Conservation (phyloP, 2,888 invertebrate genomes). For the Archips crataeganus region DNA sequence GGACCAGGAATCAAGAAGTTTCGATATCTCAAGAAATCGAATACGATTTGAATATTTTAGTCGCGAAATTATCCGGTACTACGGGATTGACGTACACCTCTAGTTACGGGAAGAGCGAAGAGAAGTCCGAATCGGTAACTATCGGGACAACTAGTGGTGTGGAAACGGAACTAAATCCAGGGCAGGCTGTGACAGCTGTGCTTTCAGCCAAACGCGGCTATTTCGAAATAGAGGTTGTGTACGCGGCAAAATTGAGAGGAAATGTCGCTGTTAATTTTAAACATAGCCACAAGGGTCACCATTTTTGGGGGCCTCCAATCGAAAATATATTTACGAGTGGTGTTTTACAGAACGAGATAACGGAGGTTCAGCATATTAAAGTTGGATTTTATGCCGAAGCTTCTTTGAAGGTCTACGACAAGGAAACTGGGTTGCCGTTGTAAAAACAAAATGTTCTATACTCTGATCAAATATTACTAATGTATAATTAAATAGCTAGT, state of each 20-base stretch:
- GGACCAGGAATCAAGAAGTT: conserved; percentile 62
- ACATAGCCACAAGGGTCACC: conserved; percentile 59
- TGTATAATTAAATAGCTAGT: too few species aligned
- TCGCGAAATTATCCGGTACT: conserved; percentile 61
- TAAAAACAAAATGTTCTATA: conserved; percentile 43
- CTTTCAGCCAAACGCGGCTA: conserved; percentile 64
- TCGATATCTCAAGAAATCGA: conserved; percentile 65
- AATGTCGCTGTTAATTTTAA: conserved; percentile 70
- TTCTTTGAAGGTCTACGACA: conserved; percentile 67
- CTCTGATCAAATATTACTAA: too few species aligned
- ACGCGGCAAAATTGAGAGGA: conserved; percentile 62
- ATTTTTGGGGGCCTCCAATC: conserved; percentile 69
- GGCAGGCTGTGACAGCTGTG: conserved; percentile 65
- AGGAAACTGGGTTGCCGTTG: conserved; percentile 57
- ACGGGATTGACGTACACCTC: conserved; percentile 65
- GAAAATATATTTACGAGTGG: conserved; percentile 61
- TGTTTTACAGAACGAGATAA: conserved; percentile 58
- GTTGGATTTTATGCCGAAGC: conserved; percentile 67
- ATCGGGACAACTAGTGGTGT: conserved; percentile 65
- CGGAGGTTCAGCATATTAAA: conserved; percentile 56
- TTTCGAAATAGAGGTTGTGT: conserved; percentile 66
- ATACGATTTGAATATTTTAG: conserved; percentile 65
- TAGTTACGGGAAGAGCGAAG: conserved; percentile 66
- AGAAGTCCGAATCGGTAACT: conserved; percentile 63
- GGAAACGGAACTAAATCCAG: conserved; percentile 68